Evolutionary conservation across 2,888 invertebrate genomes (phyloP), one percentile per base, ranked within the genome.

Genomic region (Axea sp.): DNA sequence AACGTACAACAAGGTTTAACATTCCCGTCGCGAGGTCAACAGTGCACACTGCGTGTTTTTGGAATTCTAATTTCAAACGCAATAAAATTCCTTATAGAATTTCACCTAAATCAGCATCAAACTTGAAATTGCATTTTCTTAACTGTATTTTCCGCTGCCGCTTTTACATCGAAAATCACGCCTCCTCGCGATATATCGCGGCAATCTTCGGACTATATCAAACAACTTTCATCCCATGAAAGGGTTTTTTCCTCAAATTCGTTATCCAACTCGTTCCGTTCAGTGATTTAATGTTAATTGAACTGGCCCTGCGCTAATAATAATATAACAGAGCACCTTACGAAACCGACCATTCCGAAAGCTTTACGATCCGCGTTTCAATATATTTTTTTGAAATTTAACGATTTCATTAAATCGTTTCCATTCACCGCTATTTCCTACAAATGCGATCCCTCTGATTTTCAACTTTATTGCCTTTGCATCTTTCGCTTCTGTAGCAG

Each of bases 251-350:
- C 26, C 33, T 19, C 11, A 22, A 51, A 37, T 15, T 33, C 26
- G 37, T 37, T 53, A 37, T 1, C 9, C 41, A 22, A 53, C 43
- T 43, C 59, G 60, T 51, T 31, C 45, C 53, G 45, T 53, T 69
- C 24, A 45, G 62, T 64, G 75, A 77, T 75, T 75, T 73, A 73
- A 65, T 73, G 76, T 71, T 75, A 77, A 77, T 77, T 75, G 76
- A 71, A 67, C 51, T 30, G 60, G 33, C 47, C 45, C 37, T 24
- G 26, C 33, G 53, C 39, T 37, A 68, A 65, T 62, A 62, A 49
- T 53, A 43, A 62, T 47, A 59, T 57, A 60, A 65, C 35, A 15
- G 67, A 37, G 43, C 17, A 30, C 30, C 35, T 35, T 53, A 37
- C 76, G 53, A 57, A 49, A 30, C 19, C 35, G 24, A 11, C 60